Evolutionary conservation across 2,797 vertebrate genomes (phyloP).

Genomic region (Falco cherrug): DNA sequence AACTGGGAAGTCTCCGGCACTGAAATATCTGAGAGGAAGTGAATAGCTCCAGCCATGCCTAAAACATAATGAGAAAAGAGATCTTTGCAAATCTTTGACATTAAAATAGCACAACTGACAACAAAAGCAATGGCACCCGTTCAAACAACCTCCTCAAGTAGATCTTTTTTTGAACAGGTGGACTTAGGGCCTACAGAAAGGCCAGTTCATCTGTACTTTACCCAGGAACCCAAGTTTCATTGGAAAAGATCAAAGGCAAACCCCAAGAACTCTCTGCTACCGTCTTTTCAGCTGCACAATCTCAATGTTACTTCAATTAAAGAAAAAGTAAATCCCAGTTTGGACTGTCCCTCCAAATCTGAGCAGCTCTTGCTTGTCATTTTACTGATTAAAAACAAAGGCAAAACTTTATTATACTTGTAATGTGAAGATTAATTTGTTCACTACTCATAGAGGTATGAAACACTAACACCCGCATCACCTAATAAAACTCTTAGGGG

Average conservation of each 20-base stretch:
- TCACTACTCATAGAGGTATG: not conserved
- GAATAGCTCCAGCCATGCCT: slow-evolving; percentile 97
- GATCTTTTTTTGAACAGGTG: not conserved
- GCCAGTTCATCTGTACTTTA: not conserved
- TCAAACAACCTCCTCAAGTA: not conserved
- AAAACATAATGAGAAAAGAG: not conserved
- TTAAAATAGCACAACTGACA: not conserved
- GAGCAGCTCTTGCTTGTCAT: not conserved
- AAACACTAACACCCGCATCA: not conserved
- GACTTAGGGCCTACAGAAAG: not conserved
- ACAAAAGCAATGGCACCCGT: not conserved
- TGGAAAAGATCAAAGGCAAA: not conserved
- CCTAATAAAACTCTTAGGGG: not conserved
- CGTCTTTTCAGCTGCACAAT: not conserved
- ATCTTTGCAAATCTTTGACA: not conserved
- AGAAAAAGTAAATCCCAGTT: not conserved
- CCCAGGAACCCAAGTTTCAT: not conserved
- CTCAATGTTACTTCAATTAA: not conserved
- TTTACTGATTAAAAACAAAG: not conserved
- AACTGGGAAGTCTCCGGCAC: slow-evolving; percentile 88
- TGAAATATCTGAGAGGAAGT: slow-evolving; percentile 91
- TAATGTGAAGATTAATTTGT: not conserved
- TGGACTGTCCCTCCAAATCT: not conserved
- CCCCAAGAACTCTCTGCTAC: not conserved
- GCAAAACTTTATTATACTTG: not conserved